Conservation (phyloP, 2,797 vertebrate genomes). For the Gymnothorax javanicus region DNA sequence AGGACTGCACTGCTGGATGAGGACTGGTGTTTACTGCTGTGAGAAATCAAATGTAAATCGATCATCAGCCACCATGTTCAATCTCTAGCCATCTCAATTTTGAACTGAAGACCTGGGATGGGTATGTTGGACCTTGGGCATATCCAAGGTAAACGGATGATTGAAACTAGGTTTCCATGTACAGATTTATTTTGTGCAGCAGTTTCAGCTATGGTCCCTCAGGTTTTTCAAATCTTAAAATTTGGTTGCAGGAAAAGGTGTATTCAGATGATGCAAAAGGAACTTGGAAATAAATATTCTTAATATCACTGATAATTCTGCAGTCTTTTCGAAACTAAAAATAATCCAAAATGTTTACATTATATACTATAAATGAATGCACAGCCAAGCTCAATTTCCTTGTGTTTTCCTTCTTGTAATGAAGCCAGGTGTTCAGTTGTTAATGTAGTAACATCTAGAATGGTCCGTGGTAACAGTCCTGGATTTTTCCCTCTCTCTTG, state of each 20-base stretch:
- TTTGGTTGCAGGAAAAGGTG: background rate
- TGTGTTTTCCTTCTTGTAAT: background rate
- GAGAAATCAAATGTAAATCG: background rate
- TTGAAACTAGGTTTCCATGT: background rate
- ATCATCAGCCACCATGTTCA: background rate
- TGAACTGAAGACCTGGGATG: background rate
- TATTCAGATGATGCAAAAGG: background rate
- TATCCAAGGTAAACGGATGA: background rate
- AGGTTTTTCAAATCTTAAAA: background rate
- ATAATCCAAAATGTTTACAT: background rate
- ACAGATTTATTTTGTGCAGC: background rate
- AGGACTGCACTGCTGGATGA: background rate
- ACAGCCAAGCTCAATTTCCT: background rate
- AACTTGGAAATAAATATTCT: background rate
- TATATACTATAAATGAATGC: background rate
- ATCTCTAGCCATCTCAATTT: background rate
- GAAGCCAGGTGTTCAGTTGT: background rate
- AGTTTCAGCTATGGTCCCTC: background rate
- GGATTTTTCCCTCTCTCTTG: background rate
- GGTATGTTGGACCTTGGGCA: background rate
- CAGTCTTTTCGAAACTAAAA: background rate
- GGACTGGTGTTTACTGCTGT: background rate
- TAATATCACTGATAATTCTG: background rate
- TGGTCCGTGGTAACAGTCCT: background rate
- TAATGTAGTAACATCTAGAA: background rate